A percentile compares a stretch with the other conserved stretches of the same genome.
phyloP scores from a whole-genome alignment of 2,113 vertebrate species.

The Oenanthe oenanthe region DNA sequence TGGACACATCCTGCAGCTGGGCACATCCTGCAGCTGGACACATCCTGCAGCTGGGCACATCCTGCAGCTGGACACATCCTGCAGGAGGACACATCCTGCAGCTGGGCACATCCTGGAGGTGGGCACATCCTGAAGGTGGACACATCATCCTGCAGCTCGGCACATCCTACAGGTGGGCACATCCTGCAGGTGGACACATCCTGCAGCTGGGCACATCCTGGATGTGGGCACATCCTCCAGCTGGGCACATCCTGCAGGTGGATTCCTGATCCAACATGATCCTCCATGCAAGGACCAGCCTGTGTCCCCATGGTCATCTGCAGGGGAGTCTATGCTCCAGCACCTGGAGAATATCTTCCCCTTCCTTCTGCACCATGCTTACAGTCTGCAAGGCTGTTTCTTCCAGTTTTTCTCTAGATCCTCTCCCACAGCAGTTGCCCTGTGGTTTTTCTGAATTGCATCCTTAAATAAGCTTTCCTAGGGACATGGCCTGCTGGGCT shows the following conservation, averaged over 20 bases:
- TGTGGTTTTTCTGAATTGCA: background rate
- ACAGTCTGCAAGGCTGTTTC: background rate
- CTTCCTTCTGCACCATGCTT: no score
- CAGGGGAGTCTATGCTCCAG: background rate
- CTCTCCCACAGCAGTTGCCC: background rate
- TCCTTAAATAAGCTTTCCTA: background rate
- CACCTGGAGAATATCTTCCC: no score
- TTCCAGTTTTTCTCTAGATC: background rate
- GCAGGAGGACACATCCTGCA: no score
- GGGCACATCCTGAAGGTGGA: background rate
- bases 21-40: no score
- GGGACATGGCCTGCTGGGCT: accelerated
- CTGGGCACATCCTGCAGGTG: background rate
- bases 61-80: background rate
- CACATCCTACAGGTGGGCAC: background rate
- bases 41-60: no score
- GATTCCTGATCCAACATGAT: accelerated
- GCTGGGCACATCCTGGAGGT: background rate
- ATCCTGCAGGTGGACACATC: no score
- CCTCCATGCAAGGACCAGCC: background rate
- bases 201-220: background rate
- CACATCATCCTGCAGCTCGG: no score
- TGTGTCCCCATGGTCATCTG: background rate
- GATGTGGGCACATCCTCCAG: background rate
- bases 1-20: background rate